Conservation (phyloP, 2,113 vertebrate species). For the Bubo scandiacus region DNA sequence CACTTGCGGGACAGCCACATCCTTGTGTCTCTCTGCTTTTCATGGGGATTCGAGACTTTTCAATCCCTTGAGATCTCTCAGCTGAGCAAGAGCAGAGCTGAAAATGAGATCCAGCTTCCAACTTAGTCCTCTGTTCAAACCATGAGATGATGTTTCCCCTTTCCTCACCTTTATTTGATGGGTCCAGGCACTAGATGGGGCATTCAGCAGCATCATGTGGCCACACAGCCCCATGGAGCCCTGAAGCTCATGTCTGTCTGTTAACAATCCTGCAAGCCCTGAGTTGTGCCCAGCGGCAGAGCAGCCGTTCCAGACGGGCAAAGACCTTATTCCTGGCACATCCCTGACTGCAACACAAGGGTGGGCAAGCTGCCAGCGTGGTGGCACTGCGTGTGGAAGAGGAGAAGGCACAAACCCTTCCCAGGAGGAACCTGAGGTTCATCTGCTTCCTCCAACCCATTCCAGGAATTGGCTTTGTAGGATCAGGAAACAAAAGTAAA, state of each 20-base stretch:
- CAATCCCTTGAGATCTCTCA: background rate
- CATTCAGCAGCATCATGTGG: background rate
- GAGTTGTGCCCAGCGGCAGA: background rate
- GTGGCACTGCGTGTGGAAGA: background rate
- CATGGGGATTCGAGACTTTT: background rate
- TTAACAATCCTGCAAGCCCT: background rate
- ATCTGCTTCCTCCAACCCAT: background rate
- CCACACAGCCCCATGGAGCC: fast-evolving
- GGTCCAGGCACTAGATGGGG: background rate
- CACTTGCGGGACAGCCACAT: background rate
- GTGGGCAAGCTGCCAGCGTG: background rate
- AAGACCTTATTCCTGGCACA: background rate
- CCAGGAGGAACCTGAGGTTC: background rate
- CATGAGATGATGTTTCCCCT: background rate
- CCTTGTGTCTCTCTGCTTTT: background rate
- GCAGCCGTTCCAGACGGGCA: background rate
- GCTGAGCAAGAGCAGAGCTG: background rate
- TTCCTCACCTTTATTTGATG: background rate
- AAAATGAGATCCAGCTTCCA: background rate
- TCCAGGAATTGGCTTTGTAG: background rate
- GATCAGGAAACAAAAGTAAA: background rate
- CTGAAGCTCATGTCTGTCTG: background rate
- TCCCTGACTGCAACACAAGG: background rate
- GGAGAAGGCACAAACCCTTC: background rate
- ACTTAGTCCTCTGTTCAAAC: background rate